These are phyloP conservation scores for Leucophenga maculata DNA, from an alignment of 2,888 invertebrate genomes.

Conservation along the genomic window DNA sequence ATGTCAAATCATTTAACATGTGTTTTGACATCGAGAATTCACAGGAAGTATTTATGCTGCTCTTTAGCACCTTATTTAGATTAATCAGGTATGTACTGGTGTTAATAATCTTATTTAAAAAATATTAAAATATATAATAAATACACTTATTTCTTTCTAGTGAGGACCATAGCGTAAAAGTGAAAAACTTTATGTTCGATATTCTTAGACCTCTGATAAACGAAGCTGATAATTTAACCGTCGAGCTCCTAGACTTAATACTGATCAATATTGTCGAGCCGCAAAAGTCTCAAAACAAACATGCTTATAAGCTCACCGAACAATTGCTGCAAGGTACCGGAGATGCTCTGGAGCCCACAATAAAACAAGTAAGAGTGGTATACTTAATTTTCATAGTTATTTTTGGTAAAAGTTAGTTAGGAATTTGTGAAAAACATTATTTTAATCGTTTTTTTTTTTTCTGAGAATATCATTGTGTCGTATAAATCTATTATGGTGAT, in stretches of 20 bases:
- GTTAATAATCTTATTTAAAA: constrained; percentile 11
- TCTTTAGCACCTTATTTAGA: constrained; percentile 94
- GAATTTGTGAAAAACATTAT: too few relatives aligned
- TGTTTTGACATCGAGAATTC: constrained; percentile 98
- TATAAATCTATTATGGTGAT: too few relatives aligned
- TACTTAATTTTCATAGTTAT: background rate
- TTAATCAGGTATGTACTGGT: constrained; percentile 88
- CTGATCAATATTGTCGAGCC: constrained; percentile 96
- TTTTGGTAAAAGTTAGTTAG: too few relatives aligned
- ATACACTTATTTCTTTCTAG: constrained; percentile 72
- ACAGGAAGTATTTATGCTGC: constrained; percentile 94
- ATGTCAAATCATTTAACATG: constrained; percentile 99
- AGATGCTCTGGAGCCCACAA: constrained; percentile 93
- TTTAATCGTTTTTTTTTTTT: too few relatives aligned
- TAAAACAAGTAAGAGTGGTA: constrained; percentile 83
- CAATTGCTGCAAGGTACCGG: constrained; percentile 93
- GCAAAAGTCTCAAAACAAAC: constrained; percentile 88
- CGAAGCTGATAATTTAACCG: constrained; percentile 95
- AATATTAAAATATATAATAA: constrained; percentile 5
- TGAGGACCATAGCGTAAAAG: constrained; percentile 95
- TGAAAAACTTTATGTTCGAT: constrained; percentile 97
- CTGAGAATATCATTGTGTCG: too few relatives aligned
- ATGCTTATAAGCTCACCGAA: constrained; percentile 91
- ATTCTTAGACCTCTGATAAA: constrained; percentile 94
- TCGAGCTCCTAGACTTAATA: constrained; percentile 94